Evolutionary conservation across 2,797 vertebrate genomes (phyloP), one percentile per base, ranked within the genome.

Genomic region (Poeciliopsis gracilis): DNA sequence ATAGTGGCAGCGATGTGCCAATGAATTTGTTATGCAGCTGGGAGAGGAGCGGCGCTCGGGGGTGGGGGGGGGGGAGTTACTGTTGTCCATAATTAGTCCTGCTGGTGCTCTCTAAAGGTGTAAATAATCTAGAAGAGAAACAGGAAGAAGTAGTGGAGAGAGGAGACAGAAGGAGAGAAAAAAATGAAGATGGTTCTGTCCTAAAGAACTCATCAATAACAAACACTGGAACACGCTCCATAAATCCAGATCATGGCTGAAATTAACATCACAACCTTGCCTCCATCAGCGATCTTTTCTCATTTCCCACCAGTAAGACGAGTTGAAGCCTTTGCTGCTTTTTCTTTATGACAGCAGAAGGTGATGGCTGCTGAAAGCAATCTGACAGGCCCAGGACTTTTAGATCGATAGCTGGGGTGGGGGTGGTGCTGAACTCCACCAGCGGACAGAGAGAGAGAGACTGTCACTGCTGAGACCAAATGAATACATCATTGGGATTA

Each of bases 81-180:
- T 91, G 89, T 86, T 83, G 78, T 76, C 72, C 73, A 70, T 92
- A 92, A 94, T 93, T 91, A 91, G 84, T 87, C 86, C 88, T 87
- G 81, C 84, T 76, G 90, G 88, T 82, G 76, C 77, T 59, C 66
- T 89, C 86, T 79, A 71, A 53, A 84, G 81, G 80, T 93, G 43
- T 77, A 77, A 80, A 82, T 4, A 49, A 75, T 13, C 5, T 43
- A 74, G 67, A 72, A 4, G 70, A 49, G 43, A 55, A 41, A 67
- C n/a, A 49, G 76, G 30, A 67, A 49, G 38, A 74, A 75, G 80
- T 0, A 10, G 53, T 1, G 5, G 61, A 36, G 20, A 23, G 51
- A 41, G 61, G 4, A 72, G 49, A 66, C 41, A 45, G 41, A 16
- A 45, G 67, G 6, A 70, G 67, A 70, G 67, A 16, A 43, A 46